Conservation (phyloP, 2,888 invertebrate genomes). For the Quadriops clusia region DNA sequence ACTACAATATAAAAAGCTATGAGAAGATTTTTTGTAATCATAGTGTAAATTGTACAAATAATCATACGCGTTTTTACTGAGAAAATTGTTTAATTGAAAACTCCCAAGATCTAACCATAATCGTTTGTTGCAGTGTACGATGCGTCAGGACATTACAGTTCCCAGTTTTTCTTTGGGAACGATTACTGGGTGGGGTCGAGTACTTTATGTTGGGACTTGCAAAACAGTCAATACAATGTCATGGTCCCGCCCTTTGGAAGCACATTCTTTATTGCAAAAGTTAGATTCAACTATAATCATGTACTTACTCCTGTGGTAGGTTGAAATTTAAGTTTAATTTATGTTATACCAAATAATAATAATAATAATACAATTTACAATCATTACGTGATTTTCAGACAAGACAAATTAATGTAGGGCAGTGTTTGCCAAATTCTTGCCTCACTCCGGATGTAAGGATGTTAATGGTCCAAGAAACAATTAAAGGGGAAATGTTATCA, state of each 20-base stretch:
- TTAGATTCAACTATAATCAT: constrained; percentile 31
- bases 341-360: background rate
- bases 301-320: constrained; percentile 33
- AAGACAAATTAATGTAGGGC: constrained; percentile 56
- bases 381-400: constrained; percentile 38
- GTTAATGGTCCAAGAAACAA: constrained; percentile 30
- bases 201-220: constrained; percentile 55
- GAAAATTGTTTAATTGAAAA: no score
- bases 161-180: constrained; percentile 66
- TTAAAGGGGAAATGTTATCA: constrained; percentile 34
- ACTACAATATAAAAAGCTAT: no score
- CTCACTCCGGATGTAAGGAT: constrained; percentile 41
- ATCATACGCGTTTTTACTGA: no score
- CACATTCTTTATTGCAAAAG: constrained; percentile 47
- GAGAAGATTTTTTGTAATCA: no score
- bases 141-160: constrained; percentile 67
- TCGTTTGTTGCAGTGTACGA: constrained; percentile 77
- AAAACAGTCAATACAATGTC: constrained; percentile 40
- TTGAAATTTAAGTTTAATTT: constrained; percentile 11
- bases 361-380: background rate
- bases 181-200: constrained; percentile 73
- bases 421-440: constrained; percentile 64
- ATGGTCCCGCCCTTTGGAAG: constrained; percentile 48
- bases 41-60: no score
- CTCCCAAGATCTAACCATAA: no score